Evolutionary conservation across 2,113 vertebrate genomes (phyloP).

Genomic region (Piaya cayana): DNA sequence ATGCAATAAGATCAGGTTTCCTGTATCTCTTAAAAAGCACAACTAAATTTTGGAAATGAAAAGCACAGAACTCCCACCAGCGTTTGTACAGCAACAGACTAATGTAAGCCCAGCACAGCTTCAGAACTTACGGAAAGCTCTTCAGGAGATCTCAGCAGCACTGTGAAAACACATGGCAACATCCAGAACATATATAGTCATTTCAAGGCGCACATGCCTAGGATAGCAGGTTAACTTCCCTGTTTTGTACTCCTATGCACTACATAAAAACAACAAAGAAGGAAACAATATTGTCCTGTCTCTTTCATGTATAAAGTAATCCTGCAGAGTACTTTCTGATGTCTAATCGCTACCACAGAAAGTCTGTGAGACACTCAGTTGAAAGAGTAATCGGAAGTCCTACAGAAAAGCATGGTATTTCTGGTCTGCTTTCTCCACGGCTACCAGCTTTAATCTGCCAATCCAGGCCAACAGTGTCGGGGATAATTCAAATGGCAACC

Average conservation of each 20-base stretch:
- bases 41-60: not conserved
- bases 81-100: not conserved
- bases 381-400: not conserved
- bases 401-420: not conserved
- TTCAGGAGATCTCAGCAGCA: not conserved
- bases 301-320: not conserved
- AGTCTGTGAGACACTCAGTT: not conserved
- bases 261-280: not conserved
- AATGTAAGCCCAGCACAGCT: not conserved
- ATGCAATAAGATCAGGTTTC: not conserved
- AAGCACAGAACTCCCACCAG: not conserved
- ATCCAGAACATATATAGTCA: not conserved
- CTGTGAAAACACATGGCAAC: not conserved
- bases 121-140: not conserved
- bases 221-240: not conserved
- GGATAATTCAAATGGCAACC: not conserved
- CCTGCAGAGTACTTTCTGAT: not conserved
- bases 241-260: not conserved
- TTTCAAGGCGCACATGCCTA: not conserved
- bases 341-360: not conserved
- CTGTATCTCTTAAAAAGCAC: not conserved
- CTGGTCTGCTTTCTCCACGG: not conserved
- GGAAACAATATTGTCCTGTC: not conserved
- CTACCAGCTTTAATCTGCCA: not conserved
- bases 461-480: not conserved